Evolutionary conservation across 2,888 invertebrate genomes (phyloP).

Genomic region (Monopis laevigella): DNA sequence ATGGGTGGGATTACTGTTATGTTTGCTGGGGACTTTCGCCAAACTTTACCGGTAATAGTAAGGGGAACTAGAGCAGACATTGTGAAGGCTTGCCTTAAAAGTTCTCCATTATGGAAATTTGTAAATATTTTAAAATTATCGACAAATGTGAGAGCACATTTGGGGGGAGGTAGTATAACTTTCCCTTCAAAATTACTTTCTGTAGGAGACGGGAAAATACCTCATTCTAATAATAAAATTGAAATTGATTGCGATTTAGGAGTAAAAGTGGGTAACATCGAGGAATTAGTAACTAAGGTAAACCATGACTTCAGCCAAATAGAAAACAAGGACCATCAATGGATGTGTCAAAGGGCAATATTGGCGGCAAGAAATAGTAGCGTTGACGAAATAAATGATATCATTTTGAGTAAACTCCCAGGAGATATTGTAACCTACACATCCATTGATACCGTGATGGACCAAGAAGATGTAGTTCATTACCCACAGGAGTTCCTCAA

Average conservation of each 20-base stretch:
- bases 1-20: slow-evolving; percentile 21
- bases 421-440: slow-evolving; percentile 19
- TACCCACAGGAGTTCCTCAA: slow-evolving; percentile 19
- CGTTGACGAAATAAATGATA: slow-evolving; percentile 19
- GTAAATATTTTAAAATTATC: slow-evolving; percentile 20
- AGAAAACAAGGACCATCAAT: slow-evolving; percentile 18
- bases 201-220: slow-evolving; percentile 20
- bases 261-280: slow-evolving; percentile 18
- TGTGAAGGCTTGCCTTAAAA: slow-evolving; percentile 19
- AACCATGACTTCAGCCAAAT: slow-evolving; percentile 20
- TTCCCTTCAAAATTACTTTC: slow-evolving; percentile 20
- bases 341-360: slow-evolving; percentile 22
- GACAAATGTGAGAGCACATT: slow-evolving; percentile 23
- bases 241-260: slow-evolving; percentile 20
- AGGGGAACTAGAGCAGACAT: slow-evolving; percentile 20
- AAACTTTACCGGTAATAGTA: slow-evolving; percentile 20
- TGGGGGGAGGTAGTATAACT: slow-evolving; percentile 20
- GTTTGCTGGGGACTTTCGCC: slow-evolving; percentile 21
- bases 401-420: slow-evolving; percentile 18
- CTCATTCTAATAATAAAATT: slow-evolving; percentile 19
- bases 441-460: slow-evolving; percentile 22
- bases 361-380: slow-evolving; percentile 22
- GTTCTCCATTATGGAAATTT: slow-evolving; percentile 21
- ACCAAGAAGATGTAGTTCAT: slow-evolving; percentile 21
- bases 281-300: slow-evolving; percentile 18